These are phyloP conservation scores for Drosophila merina DNA, from an alignment of 2,888 invertebrate species.

Conservation along the genomic window DNA sequence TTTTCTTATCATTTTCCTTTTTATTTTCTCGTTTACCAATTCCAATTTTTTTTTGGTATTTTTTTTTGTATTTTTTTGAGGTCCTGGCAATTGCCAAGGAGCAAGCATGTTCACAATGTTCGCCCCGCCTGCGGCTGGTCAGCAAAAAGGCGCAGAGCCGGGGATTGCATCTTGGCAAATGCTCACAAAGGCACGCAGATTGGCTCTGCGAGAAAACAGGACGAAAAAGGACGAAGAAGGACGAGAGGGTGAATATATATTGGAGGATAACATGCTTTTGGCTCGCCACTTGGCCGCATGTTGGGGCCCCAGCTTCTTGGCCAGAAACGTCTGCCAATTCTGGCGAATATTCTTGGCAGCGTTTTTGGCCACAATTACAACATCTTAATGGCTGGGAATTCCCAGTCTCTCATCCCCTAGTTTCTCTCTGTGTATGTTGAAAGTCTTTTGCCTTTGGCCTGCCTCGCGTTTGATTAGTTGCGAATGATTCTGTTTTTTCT, in stretches of 20 bases:
- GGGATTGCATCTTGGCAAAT: conserved; percentile 56
- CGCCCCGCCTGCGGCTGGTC: conserved; percentile 43
- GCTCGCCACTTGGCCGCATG: conserved; percentile 71
- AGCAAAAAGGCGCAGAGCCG: no score
- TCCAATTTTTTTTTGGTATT: conserved; percentile 1
- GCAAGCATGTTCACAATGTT: conserved; percentile 35
- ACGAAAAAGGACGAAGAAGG: background rate
- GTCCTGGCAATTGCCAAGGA: conserved; percentile 32
- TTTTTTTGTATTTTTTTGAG: conserved; percentile 16
- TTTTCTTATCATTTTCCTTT: background rate
- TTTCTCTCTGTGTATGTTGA: conserved; percentile 19
- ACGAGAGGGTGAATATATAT: background rate
- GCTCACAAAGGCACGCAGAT: conserved; percentile 61
- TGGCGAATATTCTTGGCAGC: conserved; percentile 63
- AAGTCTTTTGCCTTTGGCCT: conserved; percentile 16
- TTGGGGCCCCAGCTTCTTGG: conserved; percentile 16
- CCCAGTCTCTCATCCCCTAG: background rate
- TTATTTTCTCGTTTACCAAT: background rate
- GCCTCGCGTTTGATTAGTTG: conserved; percentile 58
- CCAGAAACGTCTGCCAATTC: conserved; percentile 21
- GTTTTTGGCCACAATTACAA: conserved; percentile 71
- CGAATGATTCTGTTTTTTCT: conserved; percentile 49
- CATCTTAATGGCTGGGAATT: conserved; percentile 56
- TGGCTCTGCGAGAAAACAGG: conserved; percentile 42
- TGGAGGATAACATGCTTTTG: conserved; percentile 64